phyloP scores from a whole-genome alignment of 2,113 vertebrate genomes.

The Grammomys surdaster region DNA sequence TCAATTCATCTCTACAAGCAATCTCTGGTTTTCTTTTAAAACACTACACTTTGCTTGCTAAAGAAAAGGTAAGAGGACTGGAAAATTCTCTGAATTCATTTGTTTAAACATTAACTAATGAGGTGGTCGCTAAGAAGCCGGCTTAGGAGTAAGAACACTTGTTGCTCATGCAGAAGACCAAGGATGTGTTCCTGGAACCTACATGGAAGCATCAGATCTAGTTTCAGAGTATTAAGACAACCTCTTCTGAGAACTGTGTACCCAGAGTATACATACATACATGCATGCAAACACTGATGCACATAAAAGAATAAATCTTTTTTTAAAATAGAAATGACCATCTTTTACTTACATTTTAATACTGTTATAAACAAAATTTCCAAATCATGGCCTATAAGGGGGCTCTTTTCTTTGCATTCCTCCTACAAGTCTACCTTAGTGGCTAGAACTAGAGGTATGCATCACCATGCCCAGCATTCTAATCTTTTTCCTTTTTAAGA shows the following conservation, averaged over 20 bases:
- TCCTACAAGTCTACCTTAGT: neutral
- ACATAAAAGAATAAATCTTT: neutral
- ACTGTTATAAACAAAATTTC: neutral
- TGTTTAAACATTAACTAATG: neutral
- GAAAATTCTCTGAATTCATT: neutral
- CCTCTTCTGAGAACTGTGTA: neutral
- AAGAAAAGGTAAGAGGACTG: neutral
- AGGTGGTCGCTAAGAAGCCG: neutral
- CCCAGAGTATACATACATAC: neutral
- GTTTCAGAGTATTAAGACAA: neutral
- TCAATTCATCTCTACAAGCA: conserved; percentile 5
- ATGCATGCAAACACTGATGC: neutral
- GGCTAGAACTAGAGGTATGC: neutral
- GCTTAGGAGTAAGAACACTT: neutral
- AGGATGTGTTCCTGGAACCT: neutral
- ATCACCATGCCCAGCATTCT: neutral
- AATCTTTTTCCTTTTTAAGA: neutral
- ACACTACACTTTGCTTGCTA: neutral
- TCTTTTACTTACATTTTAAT: neutral
- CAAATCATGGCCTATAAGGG: neutral
- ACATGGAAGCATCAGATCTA: neutral
- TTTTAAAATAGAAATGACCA: neutral
- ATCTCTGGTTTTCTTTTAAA: neutral
- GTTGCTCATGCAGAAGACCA: neutral
- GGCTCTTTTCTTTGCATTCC: neutral